Conservation (phyloP, 1,140 invertebrate genomes). For the Bombus turneri region DNA sequence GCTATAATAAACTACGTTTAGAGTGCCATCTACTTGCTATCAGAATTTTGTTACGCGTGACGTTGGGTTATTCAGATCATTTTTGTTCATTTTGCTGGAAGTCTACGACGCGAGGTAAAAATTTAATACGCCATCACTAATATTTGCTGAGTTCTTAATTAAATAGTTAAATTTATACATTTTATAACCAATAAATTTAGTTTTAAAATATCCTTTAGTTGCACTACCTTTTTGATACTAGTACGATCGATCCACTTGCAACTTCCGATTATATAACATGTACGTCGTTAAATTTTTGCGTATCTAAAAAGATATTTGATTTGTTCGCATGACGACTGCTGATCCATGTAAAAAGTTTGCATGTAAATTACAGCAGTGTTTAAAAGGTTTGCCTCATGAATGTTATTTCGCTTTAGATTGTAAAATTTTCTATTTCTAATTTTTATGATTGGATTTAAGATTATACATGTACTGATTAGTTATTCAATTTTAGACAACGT, state of each 20-base stretch:
- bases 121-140: background rate
- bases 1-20: background rate
- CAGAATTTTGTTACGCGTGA: background rate
- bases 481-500: constrained; percentile 84
- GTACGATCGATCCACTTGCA: background rate
- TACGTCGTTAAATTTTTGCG: background rate
- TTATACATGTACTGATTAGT: constrained; percentile 15
- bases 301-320: background rate
- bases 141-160: background rate
- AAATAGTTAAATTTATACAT: background rate
- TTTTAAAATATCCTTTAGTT: background rate
- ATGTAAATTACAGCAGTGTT: constrained; percentile 89
- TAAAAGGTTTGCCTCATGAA: constrained; percentile 84
- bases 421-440: constrained; percentile 15
- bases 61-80: background rate
- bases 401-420: background rate
- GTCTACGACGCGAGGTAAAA: background rate
- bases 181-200: background rate
- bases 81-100: background rate
- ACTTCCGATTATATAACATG: constrained; percentile 2
- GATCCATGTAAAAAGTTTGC: constrained; percentile 90
- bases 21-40: constrained; percentile 6
- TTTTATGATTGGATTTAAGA: background rate
- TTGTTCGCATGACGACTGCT: constrained; percentile 67
- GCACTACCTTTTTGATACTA: background rate